These are phyloP conservation scores for Pteromalus puparum DNA, from an alignment of 1,140 invertebrate species.

Conservation along the genomic window DNA sequence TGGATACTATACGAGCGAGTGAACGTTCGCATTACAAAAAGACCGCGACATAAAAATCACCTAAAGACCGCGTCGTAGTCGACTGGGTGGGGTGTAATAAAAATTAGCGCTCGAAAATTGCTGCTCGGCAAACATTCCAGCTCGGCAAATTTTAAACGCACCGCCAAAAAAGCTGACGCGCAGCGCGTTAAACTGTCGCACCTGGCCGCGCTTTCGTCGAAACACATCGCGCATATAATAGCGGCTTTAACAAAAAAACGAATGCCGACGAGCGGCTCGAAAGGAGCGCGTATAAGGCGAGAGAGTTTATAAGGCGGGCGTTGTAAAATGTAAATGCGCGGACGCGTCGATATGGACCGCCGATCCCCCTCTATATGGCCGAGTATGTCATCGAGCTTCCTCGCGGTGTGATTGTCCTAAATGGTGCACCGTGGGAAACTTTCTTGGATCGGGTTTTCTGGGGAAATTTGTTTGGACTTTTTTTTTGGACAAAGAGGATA, in stretches of 20 bases:
- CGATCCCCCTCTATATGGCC: conserved; percentile 20
- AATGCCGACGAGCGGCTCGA: neutral
- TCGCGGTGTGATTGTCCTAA: neutral
- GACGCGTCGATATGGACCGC: neutral
- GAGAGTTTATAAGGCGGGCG: neutral
- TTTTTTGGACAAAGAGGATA: neutral
- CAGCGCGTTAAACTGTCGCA: neutral
- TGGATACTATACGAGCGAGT: no score
- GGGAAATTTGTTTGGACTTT: neutral
- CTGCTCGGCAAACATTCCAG: neutral
- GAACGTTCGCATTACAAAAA: no score
- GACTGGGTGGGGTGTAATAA: no score
- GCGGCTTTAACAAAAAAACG: neutral
- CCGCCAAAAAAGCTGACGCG: neutral
- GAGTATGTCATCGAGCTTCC: neutral
- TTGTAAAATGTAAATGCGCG: conserved; percentile 55
- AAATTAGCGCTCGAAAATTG: no score
- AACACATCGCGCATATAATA: neutral
- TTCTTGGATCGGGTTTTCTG: neutral
- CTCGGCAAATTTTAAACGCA: neutral
- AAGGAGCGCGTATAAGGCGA: neutral
- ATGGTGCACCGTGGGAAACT: neutral
- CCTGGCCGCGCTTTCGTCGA: neutral
- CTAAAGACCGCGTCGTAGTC: no score
- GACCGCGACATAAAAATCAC: no score